A percentile compares a stretch with the other conserved stretches of the same genome.
Conservation (phyloP, 2,797 vertebrate genomes). For the Pogonophryne albipinna region DNA sequence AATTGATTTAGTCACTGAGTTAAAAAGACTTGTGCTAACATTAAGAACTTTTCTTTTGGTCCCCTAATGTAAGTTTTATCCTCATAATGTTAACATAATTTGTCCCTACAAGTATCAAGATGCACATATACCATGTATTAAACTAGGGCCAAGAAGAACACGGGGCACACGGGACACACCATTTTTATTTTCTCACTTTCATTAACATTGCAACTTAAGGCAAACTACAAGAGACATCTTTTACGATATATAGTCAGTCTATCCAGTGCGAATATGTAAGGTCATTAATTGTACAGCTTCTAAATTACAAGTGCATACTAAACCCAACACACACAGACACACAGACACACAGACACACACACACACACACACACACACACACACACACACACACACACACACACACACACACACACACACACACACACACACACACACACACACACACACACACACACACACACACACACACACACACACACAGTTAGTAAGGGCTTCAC, state of each 20-base stretch:
- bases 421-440: neutral
- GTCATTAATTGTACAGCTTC: neutral
- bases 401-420: too few species aligned
- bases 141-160: too few species aligned
- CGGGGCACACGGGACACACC: too few species aligned
- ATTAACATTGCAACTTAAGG: too few species aligned
- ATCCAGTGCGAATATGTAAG: neutral
- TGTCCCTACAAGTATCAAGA: too few species aligned
- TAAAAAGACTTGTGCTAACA: neutral
- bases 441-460: constrained; percentile 18
- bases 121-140: neutral
- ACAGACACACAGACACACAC: too few species aligned
- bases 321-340: too few species aligned
- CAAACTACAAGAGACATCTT: too few species aligned
- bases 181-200: too few species aligned
- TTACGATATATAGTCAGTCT: neutral
- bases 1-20: constrained; percentile 1
- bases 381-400: too few species aligned
- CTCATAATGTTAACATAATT: neutral
- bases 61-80: too few species aligned
- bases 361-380: too few species aligned
- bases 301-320: neutral
- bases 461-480: constrained; percentile 17
- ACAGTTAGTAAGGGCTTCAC: constrained; percentile 24
- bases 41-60: neutral